Percentiles rank a stretch among this genome's conserved stretches.
phyloP scores from a whole-genome alignment of 1,140 invertebrate species.

The Drosophila nikananu region DNA sequence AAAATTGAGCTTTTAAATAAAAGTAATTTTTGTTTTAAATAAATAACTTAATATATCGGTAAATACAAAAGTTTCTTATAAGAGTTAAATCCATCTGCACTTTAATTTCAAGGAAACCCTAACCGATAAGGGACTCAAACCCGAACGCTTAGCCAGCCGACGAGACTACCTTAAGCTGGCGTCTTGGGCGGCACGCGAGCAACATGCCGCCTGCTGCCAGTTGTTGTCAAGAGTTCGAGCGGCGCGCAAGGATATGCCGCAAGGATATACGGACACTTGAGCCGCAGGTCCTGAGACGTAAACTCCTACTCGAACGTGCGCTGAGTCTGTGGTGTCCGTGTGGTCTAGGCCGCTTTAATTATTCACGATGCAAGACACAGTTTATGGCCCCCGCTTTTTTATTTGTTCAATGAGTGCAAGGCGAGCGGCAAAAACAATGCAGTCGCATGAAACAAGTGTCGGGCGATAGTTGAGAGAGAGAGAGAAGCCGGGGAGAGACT shows the following conservation, averaged over 20 bases:
- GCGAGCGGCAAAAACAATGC: constrained; percentile 59
- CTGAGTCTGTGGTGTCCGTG: constrained; percentile 37
- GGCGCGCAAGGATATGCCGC: constrained; percentile 59
- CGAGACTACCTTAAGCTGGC: background rate
- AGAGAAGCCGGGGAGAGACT: background rate
- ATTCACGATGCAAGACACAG: constrained; percentile 61
- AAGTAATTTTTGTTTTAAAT: too few relatives aligned
- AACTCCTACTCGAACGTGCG: constrained; percentile 28
- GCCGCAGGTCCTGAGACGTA: constrained; percentile 3
- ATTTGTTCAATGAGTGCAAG: constrained; percentile 40
- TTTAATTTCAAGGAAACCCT: background rate
- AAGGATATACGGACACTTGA: constrained; percentile 38
- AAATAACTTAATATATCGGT: too few relatives aligned
- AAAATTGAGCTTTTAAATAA: too few relatives aligned
- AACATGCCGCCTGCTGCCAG: constrained; percentile 32
- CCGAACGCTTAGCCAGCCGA: background rate
- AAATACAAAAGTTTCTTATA: too few relatives aligned
- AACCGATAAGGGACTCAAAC: background rate
- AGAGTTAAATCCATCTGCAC: background rate
- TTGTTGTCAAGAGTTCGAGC: constrained; percentile 48
- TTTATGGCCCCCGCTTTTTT: constrained; percentile 54
- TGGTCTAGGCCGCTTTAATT: constrained; percentile 49
- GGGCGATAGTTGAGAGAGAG: background rate
- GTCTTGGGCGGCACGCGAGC: constrained; percentile 4
- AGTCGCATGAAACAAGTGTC: constrained; percentile 58